phyloP scores from a whole-genome alignment of 2,797 vertebrate species.

The Pteronotus mesoamericanus region DNA sequence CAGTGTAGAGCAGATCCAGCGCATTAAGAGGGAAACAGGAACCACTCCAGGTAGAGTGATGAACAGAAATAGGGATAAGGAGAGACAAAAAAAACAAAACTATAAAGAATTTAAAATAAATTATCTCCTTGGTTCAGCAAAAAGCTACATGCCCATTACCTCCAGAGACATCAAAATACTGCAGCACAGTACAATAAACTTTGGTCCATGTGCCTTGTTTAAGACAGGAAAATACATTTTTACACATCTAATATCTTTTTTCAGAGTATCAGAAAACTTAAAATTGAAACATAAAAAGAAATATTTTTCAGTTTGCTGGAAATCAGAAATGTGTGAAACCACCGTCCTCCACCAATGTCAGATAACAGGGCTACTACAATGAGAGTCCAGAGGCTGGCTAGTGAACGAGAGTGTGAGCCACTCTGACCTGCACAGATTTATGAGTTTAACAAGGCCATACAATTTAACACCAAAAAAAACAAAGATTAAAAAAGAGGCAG shows the following conservation, averaged over 20 bases:
- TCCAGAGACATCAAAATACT: neutral
- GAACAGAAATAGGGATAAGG: neutral
- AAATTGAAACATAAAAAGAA: neutral
- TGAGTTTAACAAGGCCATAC: neutral
- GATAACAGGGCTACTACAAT: neutral
- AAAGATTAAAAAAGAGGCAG: neutral
- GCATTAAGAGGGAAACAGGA: neutral
- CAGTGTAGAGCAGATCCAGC: neutral
- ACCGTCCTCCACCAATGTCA: neutral
- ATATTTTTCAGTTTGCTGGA: neutral
- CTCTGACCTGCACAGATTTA: neutral
- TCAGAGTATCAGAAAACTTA: neutral
- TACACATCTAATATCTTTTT: neutral
- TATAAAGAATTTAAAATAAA: constrained; percentile 23
- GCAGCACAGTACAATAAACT: neutral
- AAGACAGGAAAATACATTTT: neutral
- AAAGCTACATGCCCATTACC: neutral
- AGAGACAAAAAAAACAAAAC: neutral
- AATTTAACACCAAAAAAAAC: neutral
- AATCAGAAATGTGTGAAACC: neutral
- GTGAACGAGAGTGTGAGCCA: neutral
- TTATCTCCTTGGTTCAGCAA: neutral
- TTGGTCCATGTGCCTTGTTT: neutral
- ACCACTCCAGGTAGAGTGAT: neutral
- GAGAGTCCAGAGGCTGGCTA: neutral